A percentile compares a stretch with the other conserved stretches of the same genome.
phyloP scores from a whole-genome alignment of 2,797 vertebrate genomes.

The Typhlichthys eigenmanni region DNA sequence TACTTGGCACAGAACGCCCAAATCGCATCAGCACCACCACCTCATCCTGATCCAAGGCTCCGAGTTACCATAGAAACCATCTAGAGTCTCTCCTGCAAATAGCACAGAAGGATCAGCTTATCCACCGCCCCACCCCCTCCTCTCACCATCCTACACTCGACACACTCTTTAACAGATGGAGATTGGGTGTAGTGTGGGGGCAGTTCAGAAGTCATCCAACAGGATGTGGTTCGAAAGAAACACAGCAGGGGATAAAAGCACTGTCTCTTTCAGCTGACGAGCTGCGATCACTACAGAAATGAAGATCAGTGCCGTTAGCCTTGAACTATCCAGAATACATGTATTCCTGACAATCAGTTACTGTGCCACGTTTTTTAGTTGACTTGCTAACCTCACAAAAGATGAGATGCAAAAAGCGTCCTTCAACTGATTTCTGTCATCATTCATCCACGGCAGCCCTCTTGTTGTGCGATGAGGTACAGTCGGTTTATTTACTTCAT shows the following conservation, averaged over 20 bases:
- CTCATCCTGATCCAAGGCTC: slow-evolving; percentile 50
- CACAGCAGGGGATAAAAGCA: slow-evolving; percentile 8
- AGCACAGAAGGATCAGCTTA: slow-evolving; percentile 44
- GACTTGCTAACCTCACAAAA: no score
- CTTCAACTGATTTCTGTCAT: background rate
- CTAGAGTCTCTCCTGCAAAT: slow-evolving; percentile 45
- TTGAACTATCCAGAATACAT: slow-evolving; percentile 3
- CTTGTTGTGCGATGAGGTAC: no score
- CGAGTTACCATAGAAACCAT: slow-evolving; percentile 70
- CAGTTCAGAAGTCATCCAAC: slow-evolving; percentile 2
- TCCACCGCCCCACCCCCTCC: slow-evolving; percentile 15
- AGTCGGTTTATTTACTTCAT: background rate
- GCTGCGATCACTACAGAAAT: slow-evolving; percentile 21
- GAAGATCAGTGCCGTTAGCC: background rate
- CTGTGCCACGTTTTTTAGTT: no score
- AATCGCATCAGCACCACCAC: no score
- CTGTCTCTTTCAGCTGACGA: slow-evolving; percentile 11
- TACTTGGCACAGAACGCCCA: no score
- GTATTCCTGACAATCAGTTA: background rate
- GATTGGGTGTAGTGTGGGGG: slow-evolving; percentile 6
- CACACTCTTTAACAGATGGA: slow-evolving; percentile 33
- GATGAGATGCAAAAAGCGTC: background rate
- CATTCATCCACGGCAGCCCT: background rate
- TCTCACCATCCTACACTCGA: slow-evolving; percentile 16
- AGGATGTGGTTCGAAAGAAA: background rate